Evolutionary conservation across 2,888 invertebrate species (phyloP).

Genomic region (Alloplasta piceator): DNA sequence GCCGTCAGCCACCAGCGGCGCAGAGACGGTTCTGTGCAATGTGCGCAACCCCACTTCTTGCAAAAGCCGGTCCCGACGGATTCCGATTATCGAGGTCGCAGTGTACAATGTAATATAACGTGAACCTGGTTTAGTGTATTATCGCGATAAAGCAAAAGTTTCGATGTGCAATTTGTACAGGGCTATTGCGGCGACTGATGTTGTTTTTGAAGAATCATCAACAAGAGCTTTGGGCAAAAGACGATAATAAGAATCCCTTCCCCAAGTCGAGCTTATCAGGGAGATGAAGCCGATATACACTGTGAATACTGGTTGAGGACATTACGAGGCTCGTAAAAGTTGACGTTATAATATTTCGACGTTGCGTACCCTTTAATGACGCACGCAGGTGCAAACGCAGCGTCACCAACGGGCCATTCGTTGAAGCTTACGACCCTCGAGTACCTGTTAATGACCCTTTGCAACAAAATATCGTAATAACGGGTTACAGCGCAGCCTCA

Average conservation of each 20-base stretch:
- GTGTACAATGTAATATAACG: too few relatives aligned
- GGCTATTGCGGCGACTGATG: background rate
- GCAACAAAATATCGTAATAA: constrained; percentile 67
- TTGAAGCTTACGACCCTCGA: constrained; percentile 68
- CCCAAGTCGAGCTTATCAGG: background rate
- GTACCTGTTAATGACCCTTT: constrained; percentile 75
- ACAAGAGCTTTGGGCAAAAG: constrained; percentile 3
- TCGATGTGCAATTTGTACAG: background rate
- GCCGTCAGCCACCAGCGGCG: too few relatives aligned
- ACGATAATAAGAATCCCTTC: constrained; percentile 23
- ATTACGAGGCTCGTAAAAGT: constrained; percentile 74
- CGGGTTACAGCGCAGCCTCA: constrained; percentile 33
- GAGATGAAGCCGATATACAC: constrained; percentile 21
- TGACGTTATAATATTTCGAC: constrained; percentile 74
- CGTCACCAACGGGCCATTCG: constrained; percentile 67
- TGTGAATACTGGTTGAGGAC: constrained; percentile 64
- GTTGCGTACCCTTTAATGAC: constrained; percentile 73
- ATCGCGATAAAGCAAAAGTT: constrained; percentile 3
- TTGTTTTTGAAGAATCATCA: constrained; percentile 3
- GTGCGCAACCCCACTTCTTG: too few relatives aligned
- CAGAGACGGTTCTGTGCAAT: too few relatives aligned
- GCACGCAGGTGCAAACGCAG: constrained; percentile 72
- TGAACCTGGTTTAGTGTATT: too few relatives aligned
- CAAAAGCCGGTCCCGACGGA: too few relatives aligned
- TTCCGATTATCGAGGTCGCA: too few relatives aligned